These are phyloP conservation scores for Brachionus sp. DNA, from an alignment of 1,140 invertebrate species.

Conservation along the genomic window DNA sequence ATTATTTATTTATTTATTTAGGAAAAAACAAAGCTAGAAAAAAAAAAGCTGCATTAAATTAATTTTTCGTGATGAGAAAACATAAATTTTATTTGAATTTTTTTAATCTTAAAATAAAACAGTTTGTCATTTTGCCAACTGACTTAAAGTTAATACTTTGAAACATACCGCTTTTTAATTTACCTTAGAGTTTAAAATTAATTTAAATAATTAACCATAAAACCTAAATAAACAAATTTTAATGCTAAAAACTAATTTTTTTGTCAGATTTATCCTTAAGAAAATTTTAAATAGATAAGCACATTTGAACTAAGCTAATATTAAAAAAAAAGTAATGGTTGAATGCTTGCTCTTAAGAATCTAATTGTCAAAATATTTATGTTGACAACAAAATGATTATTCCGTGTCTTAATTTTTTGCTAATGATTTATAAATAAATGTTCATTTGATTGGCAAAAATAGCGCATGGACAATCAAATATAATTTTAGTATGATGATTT, in stretches of 20 bases:
- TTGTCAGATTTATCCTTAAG: neutral
- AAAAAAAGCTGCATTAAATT: neutral
- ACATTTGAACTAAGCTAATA: neutral
- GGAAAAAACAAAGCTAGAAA: neutral
- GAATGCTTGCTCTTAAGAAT: neutral
- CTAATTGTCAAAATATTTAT: constrained; percentile 25
- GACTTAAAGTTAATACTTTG: neutral
- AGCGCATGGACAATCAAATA: constrained; percentile 5
- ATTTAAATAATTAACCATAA: neutral
- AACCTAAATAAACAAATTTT: neutral
- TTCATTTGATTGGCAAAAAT: constrained; percentile 3
- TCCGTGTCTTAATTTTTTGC: constrained; percentile 10
- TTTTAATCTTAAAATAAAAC: neutral
- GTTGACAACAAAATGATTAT: constrained; percentile 1
- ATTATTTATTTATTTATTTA: neutral
- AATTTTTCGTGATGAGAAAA: neutral
- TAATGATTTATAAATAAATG: constrained; percentile 41
- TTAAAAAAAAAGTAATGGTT: neutral
- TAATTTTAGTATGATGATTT: neutral
- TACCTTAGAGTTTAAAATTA: neutral
- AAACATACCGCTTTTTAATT: neutral
- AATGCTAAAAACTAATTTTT: neutral
- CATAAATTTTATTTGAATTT: neutral
- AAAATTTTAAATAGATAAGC: neutral
- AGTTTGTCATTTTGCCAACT: neutral